A percentile compares a stretch with the other conserved stretches of the same genome.
phyloP scores from a whole-genome alignment of 2,113 vertebrate species.

The Prunella himalayana region DNA sequence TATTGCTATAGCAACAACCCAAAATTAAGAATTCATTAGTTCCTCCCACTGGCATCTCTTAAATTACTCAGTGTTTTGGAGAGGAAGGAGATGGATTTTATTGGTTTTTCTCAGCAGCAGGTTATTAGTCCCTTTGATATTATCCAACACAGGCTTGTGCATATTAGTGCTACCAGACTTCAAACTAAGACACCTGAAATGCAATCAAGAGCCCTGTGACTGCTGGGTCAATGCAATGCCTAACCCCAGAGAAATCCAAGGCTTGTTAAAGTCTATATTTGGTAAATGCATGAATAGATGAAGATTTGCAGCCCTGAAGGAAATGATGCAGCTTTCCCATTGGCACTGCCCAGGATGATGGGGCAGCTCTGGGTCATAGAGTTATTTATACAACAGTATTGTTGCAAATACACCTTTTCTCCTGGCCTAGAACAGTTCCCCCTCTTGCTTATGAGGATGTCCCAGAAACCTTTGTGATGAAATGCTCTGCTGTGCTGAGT shows the following conservation, averaged over 20 bases:
- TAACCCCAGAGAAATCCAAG: neutral
- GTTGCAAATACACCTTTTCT: neutral
- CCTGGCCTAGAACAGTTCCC: accelerated
- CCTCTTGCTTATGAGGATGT: neutral
- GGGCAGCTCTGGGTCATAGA: neutral
- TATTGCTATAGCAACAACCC: constrained; percentile 2
- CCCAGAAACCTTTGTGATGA: neutral
- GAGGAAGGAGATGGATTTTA: neutral
- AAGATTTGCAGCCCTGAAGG: neutral
- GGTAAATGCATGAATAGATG: neutral
- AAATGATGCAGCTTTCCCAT: neutral
- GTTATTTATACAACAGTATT: neutral
- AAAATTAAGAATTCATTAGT: neutral
- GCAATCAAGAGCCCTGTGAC: neutral
- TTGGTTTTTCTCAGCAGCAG: neutral
- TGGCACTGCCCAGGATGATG: neutral
- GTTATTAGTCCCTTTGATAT: neutral
- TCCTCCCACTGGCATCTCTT: neutral
- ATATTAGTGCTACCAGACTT: neutral
- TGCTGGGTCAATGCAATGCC: accelerated
- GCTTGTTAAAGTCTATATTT: neutral
- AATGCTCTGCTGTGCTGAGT: neutral
- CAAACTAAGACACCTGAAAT: neutral
- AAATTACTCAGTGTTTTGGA: neutral
- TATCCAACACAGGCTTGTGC: neutral